Conservation (phyloP, 2,888 invertebrate species). For the Piscicola geometra region DNA sequence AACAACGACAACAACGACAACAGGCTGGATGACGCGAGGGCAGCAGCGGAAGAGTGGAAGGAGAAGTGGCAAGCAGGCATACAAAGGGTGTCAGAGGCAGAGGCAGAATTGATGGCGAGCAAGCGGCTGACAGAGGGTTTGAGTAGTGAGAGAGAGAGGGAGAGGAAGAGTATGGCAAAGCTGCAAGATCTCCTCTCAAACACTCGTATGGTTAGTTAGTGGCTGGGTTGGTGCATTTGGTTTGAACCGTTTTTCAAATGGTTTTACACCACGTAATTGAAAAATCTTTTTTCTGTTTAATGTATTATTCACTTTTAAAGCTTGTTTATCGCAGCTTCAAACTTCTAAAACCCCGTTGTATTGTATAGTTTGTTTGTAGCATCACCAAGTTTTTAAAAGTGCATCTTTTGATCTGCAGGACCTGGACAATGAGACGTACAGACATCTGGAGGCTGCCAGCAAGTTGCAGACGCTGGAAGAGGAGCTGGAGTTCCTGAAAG, state of each 20-base stretch:
- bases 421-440: constrained; percentile 58
- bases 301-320: too few relatives aligned
- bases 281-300: too few relatives aligned
- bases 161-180: constrained; percentile 25
- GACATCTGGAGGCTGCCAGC: constrained; percentile 58
- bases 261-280: too few relatives aligned
- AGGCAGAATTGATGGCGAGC: constrained; percentile 22
- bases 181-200: constrained; percentile 23
- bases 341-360: too few relatives aligned
- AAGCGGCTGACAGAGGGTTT: constrained; percentile 24
- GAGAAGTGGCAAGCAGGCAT: constrained; percentile 30
- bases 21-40: constrained; percentile 27
- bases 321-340: too few relatives aligned
- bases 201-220: constrained; percentile 1
- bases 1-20: too few relatives aligned
- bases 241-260: too few relatives aligned
- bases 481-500: constrained; percentile 58
- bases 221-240: too few relatives aligned
- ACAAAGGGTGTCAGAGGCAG: constrained; percentile 24
- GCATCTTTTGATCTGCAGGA: too few relatives aligned
- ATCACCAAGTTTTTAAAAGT: too few relatives aligned
- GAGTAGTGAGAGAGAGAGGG: constrained; percentile 29
- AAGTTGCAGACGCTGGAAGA: constrained; percentile 58
- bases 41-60: constrained; percentile 20
- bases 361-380: too few relatives aligned